Conservation (phyloP, 2,113 vertebrate genomes). For the Gymnocephalus cernua region DNA sequence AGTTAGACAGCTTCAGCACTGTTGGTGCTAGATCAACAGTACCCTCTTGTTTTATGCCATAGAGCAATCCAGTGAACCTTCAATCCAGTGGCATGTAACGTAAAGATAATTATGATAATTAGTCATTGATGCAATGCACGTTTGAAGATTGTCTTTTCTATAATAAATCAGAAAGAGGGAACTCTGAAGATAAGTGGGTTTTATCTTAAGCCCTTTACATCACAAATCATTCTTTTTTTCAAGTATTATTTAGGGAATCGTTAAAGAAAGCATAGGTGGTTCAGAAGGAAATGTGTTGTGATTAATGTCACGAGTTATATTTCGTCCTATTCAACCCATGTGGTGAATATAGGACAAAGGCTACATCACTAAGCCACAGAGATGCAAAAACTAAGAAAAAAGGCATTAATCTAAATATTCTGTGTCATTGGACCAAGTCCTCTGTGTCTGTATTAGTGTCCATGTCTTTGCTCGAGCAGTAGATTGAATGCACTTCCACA, state of each 20-base stretch:
- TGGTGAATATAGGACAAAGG: conserved; percentile 41
- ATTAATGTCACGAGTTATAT: conserved; percentile 33
- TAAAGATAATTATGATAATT: background rate
- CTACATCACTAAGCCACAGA: conserved; percentile 29
- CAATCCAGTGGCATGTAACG: background rate
- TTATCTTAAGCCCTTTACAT: background rate
- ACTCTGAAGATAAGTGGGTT: background rate
- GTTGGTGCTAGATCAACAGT: background rate
- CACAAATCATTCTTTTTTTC: background rate
- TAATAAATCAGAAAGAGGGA: background rate
- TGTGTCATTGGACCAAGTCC: conserved; percentile 79
- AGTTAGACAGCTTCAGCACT: background rate
- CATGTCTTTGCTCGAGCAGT: conserved; percentile 74
- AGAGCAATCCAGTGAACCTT: background rate
- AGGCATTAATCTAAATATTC: conserved; percentile 71
- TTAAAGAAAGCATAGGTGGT: background rate
- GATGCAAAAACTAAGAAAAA: conserved; percentile 57
- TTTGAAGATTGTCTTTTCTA: background rate
- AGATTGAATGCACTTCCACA: conserved; percentile 84
- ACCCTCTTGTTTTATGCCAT: background rate
- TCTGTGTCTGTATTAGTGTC: conserved; percentile 77
- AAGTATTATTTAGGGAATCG: background rate
- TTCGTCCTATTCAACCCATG: background rate
- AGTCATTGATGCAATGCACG: background rate
- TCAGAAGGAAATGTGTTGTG: conserved; percentile 1